Conservation (phyloP, 1,140 invertebrate species). For the Musca vetustissima region DNA sequence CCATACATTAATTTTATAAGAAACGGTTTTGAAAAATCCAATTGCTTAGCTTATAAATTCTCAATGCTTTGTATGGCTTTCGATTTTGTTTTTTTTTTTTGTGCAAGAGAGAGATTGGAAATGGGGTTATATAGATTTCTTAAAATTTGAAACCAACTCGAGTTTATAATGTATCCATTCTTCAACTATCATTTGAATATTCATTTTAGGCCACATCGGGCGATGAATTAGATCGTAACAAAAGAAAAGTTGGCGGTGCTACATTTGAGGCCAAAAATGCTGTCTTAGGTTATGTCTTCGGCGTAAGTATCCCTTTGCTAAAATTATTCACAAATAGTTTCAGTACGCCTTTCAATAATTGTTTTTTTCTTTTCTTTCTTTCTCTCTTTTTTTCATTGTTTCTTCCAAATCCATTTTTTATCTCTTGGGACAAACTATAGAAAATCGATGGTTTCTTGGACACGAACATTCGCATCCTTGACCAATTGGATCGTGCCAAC, state of each 20-base stretch:
- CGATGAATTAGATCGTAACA: conserved; percentile 61
- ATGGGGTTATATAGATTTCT: no score
- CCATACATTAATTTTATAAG: no score
- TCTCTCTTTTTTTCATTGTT: conserved; percentile 25
- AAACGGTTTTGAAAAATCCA: no score
- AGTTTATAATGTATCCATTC: background rate
- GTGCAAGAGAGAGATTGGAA: no score
- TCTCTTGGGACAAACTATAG: conserved; percentile 54
- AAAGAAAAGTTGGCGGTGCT: conserved; percentile 70
- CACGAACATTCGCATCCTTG: conserved; percentile 69
- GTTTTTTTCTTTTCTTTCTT: conserved; percentile 19
- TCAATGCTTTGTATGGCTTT: no score
- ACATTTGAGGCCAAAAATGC: conserved; percentile 75
- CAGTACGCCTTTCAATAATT: background rate
- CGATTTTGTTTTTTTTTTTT: no score
- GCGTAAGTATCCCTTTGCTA: conserved; percentile 63
- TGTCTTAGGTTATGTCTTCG: conserved; percentile 75
- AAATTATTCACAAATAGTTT: background rate
- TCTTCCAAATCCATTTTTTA: background rate
- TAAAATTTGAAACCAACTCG: no score
- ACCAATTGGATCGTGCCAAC: conserved; percentile 68
- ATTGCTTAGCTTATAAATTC: no score
- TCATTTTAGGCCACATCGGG: conserved; percentile 45
- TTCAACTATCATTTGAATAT: conserved; percentile 7
- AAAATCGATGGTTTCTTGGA: conserved; percentile 77